phyloP scores from a whole-genome alignment of 2,797 vertebrate species.

The Phrynocephalus forsythii region DNA sequence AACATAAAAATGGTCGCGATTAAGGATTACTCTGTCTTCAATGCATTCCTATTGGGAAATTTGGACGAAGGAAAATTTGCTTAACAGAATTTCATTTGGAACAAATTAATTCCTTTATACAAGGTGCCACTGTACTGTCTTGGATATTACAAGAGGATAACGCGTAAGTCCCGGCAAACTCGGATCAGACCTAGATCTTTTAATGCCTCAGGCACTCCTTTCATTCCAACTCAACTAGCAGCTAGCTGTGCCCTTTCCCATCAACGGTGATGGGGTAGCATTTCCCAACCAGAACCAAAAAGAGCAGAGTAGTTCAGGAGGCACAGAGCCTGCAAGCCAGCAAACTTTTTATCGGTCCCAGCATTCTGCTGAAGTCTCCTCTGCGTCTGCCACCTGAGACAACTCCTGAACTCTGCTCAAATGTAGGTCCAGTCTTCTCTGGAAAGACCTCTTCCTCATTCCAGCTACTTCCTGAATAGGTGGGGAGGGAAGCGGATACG shows the following conservation, averaged over 20 bases:
- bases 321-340: not conserved
- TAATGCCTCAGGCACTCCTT: not conserved
- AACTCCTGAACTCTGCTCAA: too few species aligned
- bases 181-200: not conserved
- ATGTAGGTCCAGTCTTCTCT: too few species aligned
- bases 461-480: not conserved
- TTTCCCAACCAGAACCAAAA: not conserved
- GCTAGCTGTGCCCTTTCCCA: not conserved
- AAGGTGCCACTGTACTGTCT: too few species aligned
- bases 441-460: not conserved
- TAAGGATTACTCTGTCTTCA: too few species aligned
- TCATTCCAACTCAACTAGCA: not conserved
- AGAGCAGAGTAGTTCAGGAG: not conserved
- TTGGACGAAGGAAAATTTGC: too few species aligned
- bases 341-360: not conserved
- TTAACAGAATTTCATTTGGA: too few species aligned
- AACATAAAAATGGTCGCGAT: too few species aligned
- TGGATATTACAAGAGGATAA: not conserved
- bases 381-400: not conserved
- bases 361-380: not conserved
- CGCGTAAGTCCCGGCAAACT: not conserved
- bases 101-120: too few species aligned
- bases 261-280: not conserved
- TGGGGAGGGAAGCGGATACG: constrained; percentile 50
- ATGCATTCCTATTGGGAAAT: too few species aligned